phyloP scores from a whole-genome alignment of 2,888 invertebrate species.

The Apomyelois bistriatella region DNA sequence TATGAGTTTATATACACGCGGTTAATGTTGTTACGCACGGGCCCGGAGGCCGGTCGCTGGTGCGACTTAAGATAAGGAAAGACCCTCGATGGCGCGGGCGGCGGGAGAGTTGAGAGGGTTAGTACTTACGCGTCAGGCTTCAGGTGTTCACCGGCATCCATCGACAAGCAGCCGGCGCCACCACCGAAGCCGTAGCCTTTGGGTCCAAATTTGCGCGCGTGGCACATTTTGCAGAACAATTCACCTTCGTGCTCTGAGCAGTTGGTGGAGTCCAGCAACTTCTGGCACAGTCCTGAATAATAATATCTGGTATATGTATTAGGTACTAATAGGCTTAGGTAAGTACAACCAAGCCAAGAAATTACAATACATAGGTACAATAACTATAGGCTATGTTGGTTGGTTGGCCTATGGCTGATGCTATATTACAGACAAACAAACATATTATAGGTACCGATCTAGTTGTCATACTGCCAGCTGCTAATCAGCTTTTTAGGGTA shows the following conservation, averaged over 20 bases:
- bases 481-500: too few relatives aligned
- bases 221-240: constrained; percentile 98
- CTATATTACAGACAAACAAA: too few relatives aligned
- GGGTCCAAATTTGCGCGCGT: constrained; percentile 98
- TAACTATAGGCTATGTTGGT: too few relatives aligned
- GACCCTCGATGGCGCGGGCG: constrained; percentile 79
- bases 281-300: constrained; percentile 94
- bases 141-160: constrained; percentile 96
- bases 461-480: too few relatives aligned
- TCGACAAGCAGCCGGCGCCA: constrained; percentile 97
- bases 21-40: constrained; percentile 79
- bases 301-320: not conserved
- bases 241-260: constrained; percentile 98
- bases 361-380: too few relatives aligned
- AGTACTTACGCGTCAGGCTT: constrained; percentile 87
- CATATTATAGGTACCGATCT: too few relatives aligned
- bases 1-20: constrained; percentile 78
- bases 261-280: constrained; percentile 98
- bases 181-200: constrained; percentile 99
- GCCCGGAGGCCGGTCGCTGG: constrained; percentile 67
- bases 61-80: constrained; percentile 79
- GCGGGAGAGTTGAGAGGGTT: constrained; percentile 60
- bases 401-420: too few relatives aligned
- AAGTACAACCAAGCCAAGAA: too few relatives aligned
- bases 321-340: too few relatives aligned